phyloP scores from a whole-genome alignment of 2,113 vertebrate genomes.

The Sebastes fasciatus region DNA sequence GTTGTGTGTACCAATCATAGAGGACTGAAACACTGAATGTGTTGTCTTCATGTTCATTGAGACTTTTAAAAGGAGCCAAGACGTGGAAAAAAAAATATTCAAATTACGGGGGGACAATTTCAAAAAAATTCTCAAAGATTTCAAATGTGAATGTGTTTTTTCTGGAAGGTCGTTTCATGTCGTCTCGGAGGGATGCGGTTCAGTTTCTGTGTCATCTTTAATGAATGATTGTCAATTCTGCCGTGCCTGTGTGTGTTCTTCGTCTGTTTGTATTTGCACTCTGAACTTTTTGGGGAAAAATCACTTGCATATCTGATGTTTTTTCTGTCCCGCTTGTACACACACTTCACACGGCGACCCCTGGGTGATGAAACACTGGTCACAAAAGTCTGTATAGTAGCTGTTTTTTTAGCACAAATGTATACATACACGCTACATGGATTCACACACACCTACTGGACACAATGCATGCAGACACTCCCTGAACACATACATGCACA shows the following conservation, averaged over 20 bases:
- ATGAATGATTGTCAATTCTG: conserved; percentile 80
- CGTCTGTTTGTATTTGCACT: conserved; percentile 80
- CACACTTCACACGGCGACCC: conserved; percentile 26
- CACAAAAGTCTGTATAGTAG: conserved; percentile 74
- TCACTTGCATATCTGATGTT: conserved; percentile 74
- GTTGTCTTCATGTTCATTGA: conserved; percentile 23
- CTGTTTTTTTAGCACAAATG: conserved; percentile 56
- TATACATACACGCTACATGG: conserved; percentile 28
- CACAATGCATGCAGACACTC: conserved; percentile 15
- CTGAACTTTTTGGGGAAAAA: conserved; percentile 59
- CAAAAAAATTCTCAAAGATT: conserved; percentile 33
- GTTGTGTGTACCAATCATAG: conserved; percentile 34
- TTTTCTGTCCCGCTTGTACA: conserved; percentile 68
- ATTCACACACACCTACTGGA: neutral
- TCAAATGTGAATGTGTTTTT: conserved; percentile 73
- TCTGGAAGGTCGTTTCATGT: conserved; percentile 61
- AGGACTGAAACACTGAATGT: conserved; percentile 44
- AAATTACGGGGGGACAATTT: conserved; percentile 31
- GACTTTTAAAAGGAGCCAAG: conserved; percentile 21
- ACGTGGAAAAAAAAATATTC: conserved; percentile 18
- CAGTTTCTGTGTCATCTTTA: conserved; percentile 70
- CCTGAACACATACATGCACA: conserved; percentile 33
- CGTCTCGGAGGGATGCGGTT: conserved; percentile 58
- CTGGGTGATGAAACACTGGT: conserved; percentile 44
- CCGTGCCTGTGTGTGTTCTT: conserved; percentile 81